phyloP scores from a whole-genome alignment of 1,140 invertebrate genomes.

The Drosophila sucinea region DNA sequence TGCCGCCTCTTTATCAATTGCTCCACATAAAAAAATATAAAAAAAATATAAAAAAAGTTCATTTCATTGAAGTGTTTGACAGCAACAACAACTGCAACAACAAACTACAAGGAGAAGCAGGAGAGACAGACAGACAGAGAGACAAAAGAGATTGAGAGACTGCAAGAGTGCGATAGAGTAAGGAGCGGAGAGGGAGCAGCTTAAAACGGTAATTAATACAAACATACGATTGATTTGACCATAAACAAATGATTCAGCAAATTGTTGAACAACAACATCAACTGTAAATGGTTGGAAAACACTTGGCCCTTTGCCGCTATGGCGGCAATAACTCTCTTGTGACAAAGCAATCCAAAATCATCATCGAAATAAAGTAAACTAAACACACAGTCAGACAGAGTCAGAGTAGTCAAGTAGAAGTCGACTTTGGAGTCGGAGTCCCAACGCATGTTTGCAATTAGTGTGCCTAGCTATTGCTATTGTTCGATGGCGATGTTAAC shows the following conservation, averaged over 20 bases:
- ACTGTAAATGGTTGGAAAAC: constrained; percentile 71
- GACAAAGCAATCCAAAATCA: constrained; percentile 35
- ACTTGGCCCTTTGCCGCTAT: constrained; percentile 46
- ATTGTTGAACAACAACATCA: constrained; percentile 36
- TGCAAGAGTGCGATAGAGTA: constrained; percentile 3
- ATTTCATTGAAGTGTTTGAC: constrained; percentile 76
- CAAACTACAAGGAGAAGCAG: constrained; percentile 25
- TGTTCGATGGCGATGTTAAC: constrained; percentile 20
- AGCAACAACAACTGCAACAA: constrained; percentile 35
- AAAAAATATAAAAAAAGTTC: constrained; percentile 17
- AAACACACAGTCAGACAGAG: background rate
- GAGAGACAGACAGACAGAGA: constrained; percentile 7
- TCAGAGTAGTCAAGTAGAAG: background rate
- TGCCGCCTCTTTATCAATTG: constrained; percentile 74
- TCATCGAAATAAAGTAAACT: constrained; percentile 6
- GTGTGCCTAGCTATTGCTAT: constrained; percentile 47
- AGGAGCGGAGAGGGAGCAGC: constrained; percentile 31
- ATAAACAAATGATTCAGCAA: constrained; percentile 80
- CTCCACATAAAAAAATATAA: constrained; percentile 63
- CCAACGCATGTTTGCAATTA: constrained; percentile 76
- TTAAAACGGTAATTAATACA: constrained; percentile 81
- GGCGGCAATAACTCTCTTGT: constrained; percentile 41
- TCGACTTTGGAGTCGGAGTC: constrained; percentile 21
- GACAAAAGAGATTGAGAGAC: constrained; percentile 6
- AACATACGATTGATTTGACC: constrained; percentile 74